Evolutionary conservation across 2,113 vertebrate species (phyloP), one percentile per base, ranked within the genome.

Genomic region (Paradisaea rubra): DNA sequence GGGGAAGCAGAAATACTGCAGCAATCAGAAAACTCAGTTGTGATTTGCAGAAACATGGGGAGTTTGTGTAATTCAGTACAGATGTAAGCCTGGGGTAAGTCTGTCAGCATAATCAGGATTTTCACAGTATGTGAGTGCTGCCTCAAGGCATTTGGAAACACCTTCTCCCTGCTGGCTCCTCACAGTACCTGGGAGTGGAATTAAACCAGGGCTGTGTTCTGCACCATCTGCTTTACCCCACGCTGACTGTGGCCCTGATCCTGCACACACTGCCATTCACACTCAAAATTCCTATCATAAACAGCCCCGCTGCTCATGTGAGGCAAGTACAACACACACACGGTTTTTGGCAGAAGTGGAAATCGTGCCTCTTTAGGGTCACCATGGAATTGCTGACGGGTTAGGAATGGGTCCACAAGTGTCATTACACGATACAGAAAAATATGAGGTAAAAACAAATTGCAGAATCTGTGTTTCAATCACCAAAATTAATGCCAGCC

Each of bases 91-190:
- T 1, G 18, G 66, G 78, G 44, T 70, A 80, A 73, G 60, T 50
- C 61, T 85, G 81, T 72, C 73, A 65, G 66, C 19, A 24, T 42
- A 70, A 72, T 18, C 59, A 72, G 87, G 68, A 47, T 85, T 94
- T 94, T 91, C 81, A 69, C 84, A 69, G 52, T 3, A 15, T 39
- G 33, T 0, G 15, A 91, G 39, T 23, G 53, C 39, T 90, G 88
- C 95, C 92, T 73, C 50, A 9, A 81, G 90, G 92, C 88, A 31
- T 80, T 84, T 66, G 91, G 91, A 73, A 95, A 79, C 83, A 57
- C 53, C 82, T 92, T 91, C 81, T 92, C 78, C 65, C 31, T 35
- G n/a, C 66, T 81, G 85, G 61, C 69, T 91, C 56, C 79, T 33
- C 54, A 47, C 30, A 30, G 78, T 49, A 50, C 83, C 63, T 64